Evolutionary conservation across 1,140 invertebrate genomes (phyloP).

Genomic region (Heliconius eleuchia): DNA sequence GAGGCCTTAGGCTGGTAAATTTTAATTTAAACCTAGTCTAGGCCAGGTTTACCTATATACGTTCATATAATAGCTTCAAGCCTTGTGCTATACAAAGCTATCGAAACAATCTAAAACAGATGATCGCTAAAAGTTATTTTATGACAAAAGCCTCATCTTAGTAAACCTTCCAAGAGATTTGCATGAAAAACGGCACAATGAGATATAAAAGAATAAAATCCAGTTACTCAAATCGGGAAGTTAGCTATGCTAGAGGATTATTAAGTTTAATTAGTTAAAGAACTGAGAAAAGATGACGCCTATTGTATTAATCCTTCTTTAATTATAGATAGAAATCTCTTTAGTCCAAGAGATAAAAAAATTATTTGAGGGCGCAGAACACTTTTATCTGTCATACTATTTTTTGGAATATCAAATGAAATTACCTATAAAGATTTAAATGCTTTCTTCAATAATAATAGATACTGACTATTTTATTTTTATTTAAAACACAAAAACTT

Average conservation of each 20-base stretch:
- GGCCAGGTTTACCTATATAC: no score
- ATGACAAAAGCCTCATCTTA: conserved; percentile 29
- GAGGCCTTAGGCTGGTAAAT: no score
- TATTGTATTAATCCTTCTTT: conserved; percentile 56
- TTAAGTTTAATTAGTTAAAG: conserved; percentile 75
- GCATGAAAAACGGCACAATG: conserved; percentile 46
- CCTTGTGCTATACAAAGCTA: neutral
- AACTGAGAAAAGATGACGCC: conserved; percentile 53
- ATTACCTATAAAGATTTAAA: no score
- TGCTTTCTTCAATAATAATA: no score
- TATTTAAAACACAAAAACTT: no score
- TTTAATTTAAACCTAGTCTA: no score
- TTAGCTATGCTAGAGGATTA: conserved; percentile 68
- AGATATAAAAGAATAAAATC: conserved; percentile 53
- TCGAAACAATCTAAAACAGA: neutral
- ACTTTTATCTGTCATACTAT: neutral
- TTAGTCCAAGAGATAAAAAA: conserved; percentile 43
- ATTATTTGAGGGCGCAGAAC: conserved; percentile 42
- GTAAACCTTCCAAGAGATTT: conserved; percentile 45
- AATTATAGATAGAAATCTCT: conserved; percentile 41
- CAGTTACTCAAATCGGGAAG: conserved; percentile 58
- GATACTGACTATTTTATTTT: no score
- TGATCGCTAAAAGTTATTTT: conserved; percentile 12
- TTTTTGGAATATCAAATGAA: neutral
- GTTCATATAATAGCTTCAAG: neutral